Evolutionary conservation across 2,888 invertebrate genomes (phyloP).

Genomic region (Pandemis heparana): DNA sequence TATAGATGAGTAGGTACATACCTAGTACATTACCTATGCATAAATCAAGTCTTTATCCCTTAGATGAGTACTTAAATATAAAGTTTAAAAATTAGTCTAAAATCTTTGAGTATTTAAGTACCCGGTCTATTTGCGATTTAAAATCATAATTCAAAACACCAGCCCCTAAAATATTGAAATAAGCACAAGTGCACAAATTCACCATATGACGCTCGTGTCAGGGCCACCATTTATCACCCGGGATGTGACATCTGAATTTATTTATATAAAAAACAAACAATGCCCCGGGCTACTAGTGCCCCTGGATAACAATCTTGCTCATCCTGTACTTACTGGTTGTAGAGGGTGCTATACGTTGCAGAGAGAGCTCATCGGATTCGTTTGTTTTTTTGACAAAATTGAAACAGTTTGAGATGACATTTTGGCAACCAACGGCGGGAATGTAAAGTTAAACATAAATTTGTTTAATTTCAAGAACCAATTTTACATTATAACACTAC

Average conservation of each 20-base stretch:
- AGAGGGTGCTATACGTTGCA: conserved; percentile 52
- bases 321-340: conserved; percentile 58
- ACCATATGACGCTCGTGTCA: conserved; percentile 83
- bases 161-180: conserved; percentile 58
- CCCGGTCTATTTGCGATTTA: conserved; percentile 6
- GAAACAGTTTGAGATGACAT: too few relatives aligned
- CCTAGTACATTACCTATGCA: too few relatives aligned
- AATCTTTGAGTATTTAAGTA: neutral
- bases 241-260: conserved; percentile 85
- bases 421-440: too few relatives aligned
- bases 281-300: conserved; percentile 67
- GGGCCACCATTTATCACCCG: conserved; percentile 76
- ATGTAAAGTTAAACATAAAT: too few relatives aligned
- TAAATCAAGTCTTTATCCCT: too few relatives aligned
- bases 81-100: neutral
- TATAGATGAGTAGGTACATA: too few relatives aligned
- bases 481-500: too few relatives aligned
- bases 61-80: neutral
- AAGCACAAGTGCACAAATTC: conserved; percentile 77
- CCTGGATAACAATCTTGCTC: conserved; percentile 69
- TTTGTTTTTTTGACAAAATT: neutral
- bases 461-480: too few relatives aligned
- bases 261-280: conserved; percentile 83
- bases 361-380: neutral
- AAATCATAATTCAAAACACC: conserved; percentile 55